phyloP scores from a whole-genome alignment of 2,113 vertebrate species.

The Aldabrachelys gigantea region DNA sequence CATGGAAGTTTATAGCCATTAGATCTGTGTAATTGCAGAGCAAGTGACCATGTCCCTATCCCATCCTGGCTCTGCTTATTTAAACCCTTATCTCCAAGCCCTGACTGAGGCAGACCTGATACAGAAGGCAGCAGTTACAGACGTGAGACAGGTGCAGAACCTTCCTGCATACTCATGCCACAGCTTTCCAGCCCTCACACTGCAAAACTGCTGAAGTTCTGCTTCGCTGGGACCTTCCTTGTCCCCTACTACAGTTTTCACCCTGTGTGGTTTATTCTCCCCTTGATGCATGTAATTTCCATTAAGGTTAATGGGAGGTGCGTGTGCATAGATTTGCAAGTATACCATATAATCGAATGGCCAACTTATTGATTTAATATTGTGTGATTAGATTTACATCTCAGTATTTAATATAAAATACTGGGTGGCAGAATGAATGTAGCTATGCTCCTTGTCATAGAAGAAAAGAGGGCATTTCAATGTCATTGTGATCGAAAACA shows the following conservation, averaged over 20 bases:
- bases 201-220: neutral
- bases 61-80: neutral
- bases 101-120: neutral
- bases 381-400: neutral
- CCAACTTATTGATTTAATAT: neutral
- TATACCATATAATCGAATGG: neutral
- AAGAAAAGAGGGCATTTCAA: constrained; percentile 19
- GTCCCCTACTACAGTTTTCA: neutral
- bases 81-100: neutral
- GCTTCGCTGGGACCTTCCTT: neutral
- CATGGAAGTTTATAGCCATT: neutral
- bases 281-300: neutral
- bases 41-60: accelerated
- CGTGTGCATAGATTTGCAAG: neutral
- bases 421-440: constrained; percentile 14
- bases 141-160: neutral
- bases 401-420: constrained; percentile 37
- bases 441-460: neutral
- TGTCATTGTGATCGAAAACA: constrained; percentile 23
- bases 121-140: neutral
- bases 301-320: neutral
- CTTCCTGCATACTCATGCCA: accelerated
- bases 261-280: neutral
- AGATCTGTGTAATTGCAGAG: neutral
- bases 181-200: neutral